Percentiles rank a stretch among this genome's conserved stretches.
Evolutionary conservation across 2,113 vertebrate genomes (phyloP).

Genomic region (Chloroceryle aenea): DNA sequence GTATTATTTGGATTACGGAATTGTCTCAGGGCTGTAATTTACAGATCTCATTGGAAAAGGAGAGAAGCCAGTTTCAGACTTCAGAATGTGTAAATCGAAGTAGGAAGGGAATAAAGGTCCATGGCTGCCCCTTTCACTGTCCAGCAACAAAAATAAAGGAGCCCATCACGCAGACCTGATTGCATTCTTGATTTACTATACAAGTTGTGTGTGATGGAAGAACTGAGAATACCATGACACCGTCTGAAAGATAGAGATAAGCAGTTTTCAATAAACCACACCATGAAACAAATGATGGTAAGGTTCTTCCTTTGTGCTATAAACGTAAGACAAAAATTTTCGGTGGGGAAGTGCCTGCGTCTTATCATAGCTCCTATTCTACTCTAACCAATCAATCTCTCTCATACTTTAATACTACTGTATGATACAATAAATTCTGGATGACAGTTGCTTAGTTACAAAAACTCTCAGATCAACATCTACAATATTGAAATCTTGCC

Average conservation of each 20-base stretch:
- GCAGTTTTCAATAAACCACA: background rate
- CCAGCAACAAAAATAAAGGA: background rate
- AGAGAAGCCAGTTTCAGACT: background rate
- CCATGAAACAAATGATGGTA: background rate
- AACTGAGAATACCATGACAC: rapidly evolving
- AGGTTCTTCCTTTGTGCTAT: background rate
- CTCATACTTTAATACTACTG: conserved; percentile 38
- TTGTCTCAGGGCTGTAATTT: background rate
- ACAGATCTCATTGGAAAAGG: background rate
- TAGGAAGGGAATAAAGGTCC: background rate
- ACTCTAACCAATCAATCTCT: background rate
- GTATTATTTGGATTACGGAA: background rate
- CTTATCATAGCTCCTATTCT: background rate
- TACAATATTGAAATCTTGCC: conserved; percentile 37
- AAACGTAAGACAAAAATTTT: background rate
- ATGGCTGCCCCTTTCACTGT: background rate
- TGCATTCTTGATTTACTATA: background rate
- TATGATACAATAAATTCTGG: conserved; percentile 39
- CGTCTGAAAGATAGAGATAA: background rate
- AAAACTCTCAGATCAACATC: conserved; percentile 23
- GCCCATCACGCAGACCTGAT: background rate
- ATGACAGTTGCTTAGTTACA: conserved; percentile 66
- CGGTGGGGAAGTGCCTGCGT: background rate
- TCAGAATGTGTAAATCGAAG: background rate
- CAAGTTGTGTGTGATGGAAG: background rate